Percentiles rank a stretch among this genome's conserved stretches.
Conservation (phyloP, 2,797 vertebrate genomes). For the Manis pentadactyla region DNA sequence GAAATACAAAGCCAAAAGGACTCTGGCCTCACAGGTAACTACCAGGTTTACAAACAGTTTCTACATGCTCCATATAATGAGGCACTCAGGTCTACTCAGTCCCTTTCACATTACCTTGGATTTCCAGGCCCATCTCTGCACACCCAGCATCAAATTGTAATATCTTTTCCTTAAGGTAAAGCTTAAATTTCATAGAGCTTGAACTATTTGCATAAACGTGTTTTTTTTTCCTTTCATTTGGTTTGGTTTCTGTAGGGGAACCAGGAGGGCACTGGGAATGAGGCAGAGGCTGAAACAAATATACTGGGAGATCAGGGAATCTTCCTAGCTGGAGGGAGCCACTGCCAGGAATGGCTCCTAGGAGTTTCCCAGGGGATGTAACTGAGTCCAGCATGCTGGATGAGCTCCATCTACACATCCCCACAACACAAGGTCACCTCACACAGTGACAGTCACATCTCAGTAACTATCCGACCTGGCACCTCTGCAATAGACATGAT, state of each 20-base stretch:
- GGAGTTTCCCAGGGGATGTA: conserved; percentile 26
- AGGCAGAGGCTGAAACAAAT: conserved; percentile 8
- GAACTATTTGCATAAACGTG: not conserved
- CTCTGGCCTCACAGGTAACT: not conserved
- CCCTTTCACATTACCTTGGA: not conserved
- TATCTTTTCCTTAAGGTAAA: not conserved
- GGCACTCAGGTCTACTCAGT: not conserved
- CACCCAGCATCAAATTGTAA: not conserved
- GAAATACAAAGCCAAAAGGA: not conserved
- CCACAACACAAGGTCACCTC: conserved; percentile 37
- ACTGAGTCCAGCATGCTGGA: conserved; percentile 14
- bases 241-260: not conserved
- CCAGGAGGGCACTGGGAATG: conserved; percentile 3
- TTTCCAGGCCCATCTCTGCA: not conserved
- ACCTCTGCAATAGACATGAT: conserved; percentile 70
- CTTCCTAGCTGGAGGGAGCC: not conserved
- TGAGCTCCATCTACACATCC: conserved; percentile 64
- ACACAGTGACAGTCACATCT: conserved; percentile 48
- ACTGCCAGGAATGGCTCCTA: conserved; percentile 11
- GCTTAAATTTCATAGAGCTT: not conserved
- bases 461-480: conserved; percentile 56
- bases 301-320: not conserved
- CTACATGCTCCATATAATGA: not conserved
- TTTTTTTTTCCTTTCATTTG: not conserved
- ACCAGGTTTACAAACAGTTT: not conserved